Evolutionary conservation across 23 tunicate genomes (phyloP).

Genomic region (Trididemnum clinides): DNA sequence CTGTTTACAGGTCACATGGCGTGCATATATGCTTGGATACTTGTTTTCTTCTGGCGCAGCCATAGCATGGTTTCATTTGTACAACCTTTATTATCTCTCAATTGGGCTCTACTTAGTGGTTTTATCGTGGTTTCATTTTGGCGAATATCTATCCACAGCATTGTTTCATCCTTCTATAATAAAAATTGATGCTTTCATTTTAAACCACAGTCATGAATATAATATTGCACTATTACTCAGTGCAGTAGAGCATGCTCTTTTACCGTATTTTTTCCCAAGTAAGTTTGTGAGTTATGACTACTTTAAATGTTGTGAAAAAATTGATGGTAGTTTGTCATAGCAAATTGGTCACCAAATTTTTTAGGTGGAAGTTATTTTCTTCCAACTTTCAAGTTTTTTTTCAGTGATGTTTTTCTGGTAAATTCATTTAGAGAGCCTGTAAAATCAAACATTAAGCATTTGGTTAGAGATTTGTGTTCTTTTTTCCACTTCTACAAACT

Average conservation of each 20-base stretch:
- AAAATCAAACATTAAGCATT: too few species aligned
- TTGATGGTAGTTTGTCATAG: too few species aligned
- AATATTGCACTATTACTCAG: constrained; percentile 67
- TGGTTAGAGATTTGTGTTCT: too few species aligned
- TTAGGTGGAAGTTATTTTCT: too few species aligned
- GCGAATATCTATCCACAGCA: constrained; percentile 93
- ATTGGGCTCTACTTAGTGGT: constrained; percentile 61
- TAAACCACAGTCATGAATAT: constrained; percentile 87
- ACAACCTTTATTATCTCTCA: constrained; percentile 12
- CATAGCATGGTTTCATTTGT: not conserved
- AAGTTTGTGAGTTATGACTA: too few species aligned
- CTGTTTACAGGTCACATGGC: constrained; percentile 63
- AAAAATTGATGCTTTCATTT: constrained; percentile 62
- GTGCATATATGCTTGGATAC: constrained; percentile 60
- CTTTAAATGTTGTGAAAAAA: too few species aligned
- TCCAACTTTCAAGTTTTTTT: too few species aligned
- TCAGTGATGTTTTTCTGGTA: too few species aligned
- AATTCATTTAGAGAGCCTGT: too few species aligned
- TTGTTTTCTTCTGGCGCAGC: constrained; percentile 33
- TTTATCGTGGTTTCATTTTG: constrained; percentile 74
- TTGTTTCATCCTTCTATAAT: constrained; percentile 76
- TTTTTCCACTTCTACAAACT: too few species aligned
- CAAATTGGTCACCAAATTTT: too few species aligned
- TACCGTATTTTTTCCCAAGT: constrained; percentile 64
- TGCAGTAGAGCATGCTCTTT: constrained; percentile 53